Base-by-base conservation (phyloP, 2,888 invertebrate species). In the Scaptomyza cyrtandrae region DNA sequence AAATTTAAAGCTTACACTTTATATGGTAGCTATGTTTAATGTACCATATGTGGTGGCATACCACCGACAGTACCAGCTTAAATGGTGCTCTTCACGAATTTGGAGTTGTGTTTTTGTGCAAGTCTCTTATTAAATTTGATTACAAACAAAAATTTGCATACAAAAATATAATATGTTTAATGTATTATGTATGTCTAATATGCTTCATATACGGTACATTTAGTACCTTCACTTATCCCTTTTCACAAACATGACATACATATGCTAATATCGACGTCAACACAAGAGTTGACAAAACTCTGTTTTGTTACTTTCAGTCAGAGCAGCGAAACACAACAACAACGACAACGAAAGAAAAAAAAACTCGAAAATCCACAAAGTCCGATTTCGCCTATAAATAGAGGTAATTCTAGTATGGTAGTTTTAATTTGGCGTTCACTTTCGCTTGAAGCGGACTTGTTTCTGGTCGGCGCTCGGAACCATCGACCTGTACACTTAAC, bases 371-470 rank as follows among this genome's bases (percentile, higher is more conserved):
- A 56, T 39, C 63, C 50, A 50, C 62, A 45, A 57, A 49, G 33
- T 49, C 14, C 39, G 33, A 55, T 60, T 52, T 78, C 37, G 61
- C 54, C 49, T 90, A 91, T 90, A 90, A 91, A 91, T 91, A 90
- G 83, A 76, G 81, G 89, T 77, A 74, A 49, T 59, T 55, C 59
- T 62, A 68, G 71, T 61, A 68, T 67, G 67, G 33, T 41, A 64
- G 78, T 77, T 75, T 88, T 78, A 90, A 85, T 90, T 89, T 80
- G 78, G 79, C 80, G 75, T 75, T 68, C 65, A 90, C 91, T 90
- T 91, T 90, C 91, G 91, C 87, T 86, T 68, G 39, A 64, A 54
- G 45, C 73, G 54, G 88, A 70, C 76, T 75, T 46, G 61, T 65
- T 59, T 79, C 63, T 63, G 56, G 56, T 68, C 55, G 37, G 55